Evolutionary conservation across 2,797 vertebrate genomes (phyloP).

Genomic region (Scyliorhinus canicula): DNA sequence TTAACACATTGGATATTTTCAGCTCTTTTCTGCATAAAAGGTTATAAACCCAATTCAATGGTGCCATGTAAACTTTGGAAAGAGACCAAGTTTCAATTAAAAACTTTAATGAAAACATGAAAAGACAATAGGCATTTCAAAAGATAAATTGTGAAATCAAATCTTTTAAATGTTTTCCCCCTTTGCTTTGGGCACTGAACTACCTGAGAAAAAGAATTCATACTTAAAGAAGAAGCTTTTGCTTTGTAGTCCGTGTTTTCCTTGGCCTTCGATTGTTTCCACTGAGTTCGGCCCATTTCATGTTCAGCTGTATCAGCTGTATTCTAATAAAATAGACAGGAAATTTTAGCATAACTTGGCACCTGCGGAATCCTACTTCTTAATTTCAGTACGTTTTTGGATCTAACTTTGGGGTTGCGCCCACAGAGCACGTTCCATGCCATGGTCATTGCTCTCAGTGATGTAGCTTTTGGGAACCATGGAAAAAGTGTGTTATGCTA

Average conservation of each 20-base stretch:
- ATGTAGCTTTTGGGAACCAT: too few species aligned
- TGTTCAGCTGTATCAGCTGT: too few species aligned
- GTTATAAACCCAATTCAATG: neutral
- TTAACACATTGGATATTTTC: neutral
- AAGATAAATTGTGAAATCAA: neutral
- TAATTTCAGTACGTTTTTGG: too few species aligned
- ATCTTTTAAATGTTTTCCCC: neutral
- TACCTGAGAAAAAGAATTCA: neutral
- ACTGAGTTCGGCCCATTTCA: too few species aligned
- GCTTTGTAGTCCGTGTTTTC: neutral
- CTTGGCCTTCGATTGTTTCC: neutral
- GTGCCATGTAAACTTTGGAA: neutral
- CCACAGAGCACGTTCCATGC: too few species aligned
- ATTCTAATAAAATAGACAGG: too few species aligned
- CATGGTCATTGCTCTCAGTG: too few species aligned
- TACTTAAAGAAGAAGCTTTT: neutral
- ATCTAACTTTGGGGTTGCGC: too few species aligned
- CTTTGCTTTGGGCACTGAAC: neutral
- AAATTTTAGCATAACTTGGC: too few species aligned
- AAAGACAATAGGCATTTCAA: neutral
- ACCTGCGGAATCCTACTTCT: too few species aligned
- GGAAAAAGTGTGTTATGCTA: neutral
- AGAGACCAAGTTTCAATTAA: neutral
- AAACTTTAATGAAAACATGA: neutral
- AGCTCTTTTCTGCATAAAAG: neutral